Conservation (phyloP, 2,113 vertebrate species). For the Morone saxatilis region DNA sequence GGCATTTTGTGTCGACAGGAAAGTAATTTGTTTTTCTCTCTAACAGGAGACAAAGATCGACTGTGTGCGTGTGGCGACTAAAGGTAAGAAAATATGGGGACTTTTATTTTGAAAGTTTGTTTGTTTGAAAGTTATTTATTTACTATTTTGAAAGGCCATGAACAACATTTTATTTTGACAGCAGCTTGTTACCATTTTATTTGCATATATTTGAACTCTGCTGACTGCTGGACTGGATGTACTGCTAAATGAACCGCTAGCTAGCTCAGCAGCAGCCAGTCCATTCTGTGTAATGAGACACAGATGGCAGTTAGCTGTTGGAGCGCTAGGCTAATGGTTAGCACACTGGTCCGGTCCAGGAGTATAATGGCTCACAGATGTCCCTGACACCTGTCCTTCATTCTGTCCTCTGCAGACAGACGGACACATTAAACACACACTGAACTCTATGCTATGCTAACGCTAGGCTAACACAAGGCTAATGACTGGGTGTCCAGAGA, state of each 20-base stretch:
- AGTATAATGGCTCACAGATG: constrained; percentile 48
- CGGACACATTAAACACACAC: background rate
- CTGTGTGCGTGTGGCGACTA: constrained; percentile 95
- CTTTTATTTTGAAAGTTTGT: constrained; percentile 45
- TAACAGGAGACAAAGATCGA: constrained; percentile 97
- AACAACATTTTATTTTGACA: background rate
- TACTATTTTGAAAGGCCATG: background rate
- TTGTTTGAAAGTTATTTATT: background rate
- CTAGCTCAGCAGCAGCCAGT: constrained; percentile 4
- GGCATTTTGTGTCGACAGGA: constrained; percentile 44
- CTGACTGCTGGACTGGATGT: constrained; percentile 13
- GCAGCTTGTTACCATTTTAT: no score
- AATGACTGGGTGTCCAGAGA: constrained; percentile 44
- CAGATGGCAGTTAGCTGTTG: constrained; percentile 50
- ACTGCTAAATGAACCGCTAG: constrained; percentile 1
- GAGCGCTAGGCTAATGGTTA: constrained; percentile 54
- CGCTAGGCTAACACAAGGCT: constrained; percentile 35
- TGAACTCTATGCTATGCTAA: constrained; percentile 8
- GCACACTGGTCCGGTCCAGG: constrained; percentile 28
- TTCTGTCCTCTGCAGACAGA: background rate
- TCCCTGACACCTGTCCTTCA: constrained; percentile 32
- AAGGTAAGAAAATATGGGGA: constrained; percentile 85
- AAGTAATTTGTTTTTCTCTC: constrained; percentile 71
- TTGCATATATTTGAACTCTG: background rate
- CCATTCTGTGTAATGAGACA: constrained; percentile 31